phyloP scores from a whole-genome alignment of 64 coral and sea anemone species.

The Pocillopora damicornis region DNA sequence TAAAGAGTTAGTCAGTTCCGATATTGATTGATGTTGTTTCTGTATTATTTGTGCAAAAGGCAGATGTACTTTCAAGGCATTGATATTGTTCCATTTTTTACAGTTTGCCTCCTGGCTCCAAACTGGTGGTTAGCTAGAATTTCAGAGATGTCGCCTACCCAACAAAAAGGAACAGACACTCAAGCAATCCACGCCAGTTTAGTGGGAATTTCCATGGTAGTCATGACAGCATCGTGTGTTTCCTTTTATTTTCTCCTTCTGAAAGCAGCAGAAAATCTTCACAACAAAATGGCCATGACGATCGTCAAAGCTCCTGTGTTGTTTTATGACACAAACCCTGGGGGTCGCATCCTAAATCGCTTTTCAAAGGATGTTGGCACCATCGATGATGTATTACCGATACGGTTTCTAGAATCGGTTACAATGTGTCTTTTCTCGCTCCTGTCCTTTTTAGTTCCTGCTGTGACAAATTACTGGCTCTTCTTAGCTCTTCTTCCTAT shows the following conservation, averaged over 20 bases:
- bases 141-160: constrained; percentile 3
- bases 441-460: constrained; percentile 46
- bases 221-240: constrained; percentile 31
- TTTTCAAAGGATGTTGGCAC: constrained; percentile 62
- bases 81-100: neutral
- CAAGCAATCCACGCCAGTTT: constrained; percentile 18
- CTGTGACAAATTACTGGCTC: constrained; percentile 56
- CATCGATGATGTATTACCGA: constrained; percentile 56
- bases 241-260: constrained; percentile 42
- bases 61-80: neutral
- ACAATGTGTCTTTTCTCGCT: constrained; percentile 3
- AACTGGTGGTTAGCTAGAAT: constrained; percentile 59
- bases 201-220: constrained; percentile 19
- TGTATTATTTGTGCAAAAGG: too few species aligned
- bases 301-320: constrained; percentile 44
- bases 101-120: constrained; percentile 41
- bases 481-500: constrained; percentile 40
- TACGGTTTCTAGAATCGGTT: constrained; percentile 40
- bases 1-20: too few species aligned
- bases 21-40: too few species aligned
- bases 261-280: constrained; percentile 25
- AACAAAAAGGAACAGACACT: neutral
- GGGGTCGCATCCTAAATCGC: constrained; percentile 50
- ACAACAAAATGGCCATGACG: constrained; percentile 25
- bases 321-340: constrained; percentile 46